phyloP scores from a whole-genome alignment of 2,113 vertebrate genomes.

The Nerophis lumbriciformis region DNA sequence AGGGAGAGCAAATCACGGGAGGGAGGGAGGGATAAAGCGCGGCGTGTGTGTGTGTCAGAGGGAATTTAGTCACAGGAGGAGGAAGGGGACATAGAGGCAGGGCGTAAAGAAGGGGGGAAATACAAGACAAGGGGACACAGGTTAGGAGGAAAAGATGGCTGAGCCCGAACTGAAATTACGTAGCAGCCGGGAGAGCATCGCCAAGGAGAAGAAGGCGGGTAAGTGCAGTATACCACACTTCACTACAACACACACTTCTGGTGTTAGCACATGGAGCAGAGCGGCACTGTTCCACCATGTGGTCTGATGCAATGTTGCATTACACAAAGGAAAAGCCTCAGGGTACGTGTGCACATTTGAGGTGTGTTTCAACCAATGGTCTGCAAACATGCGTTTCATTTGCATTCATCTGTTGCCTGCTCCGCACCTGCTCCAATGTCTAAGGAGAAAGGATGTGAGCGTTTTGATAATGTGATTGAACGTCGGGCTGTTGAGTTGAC shows the following conservation, averaged over 20 bases:
- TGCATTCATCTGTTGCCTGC: background rate
- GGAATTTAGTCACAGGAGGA: conserved; percentile 22
- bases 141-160: conserved; percentile 52
- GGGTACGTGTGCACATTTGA: background rate
- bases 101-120: conserved; percentile 27
- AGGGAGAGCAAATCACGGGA: conserved; percentile 26
- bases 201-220: conserved; percentile 67
- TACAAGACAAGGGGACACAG: conserved; percentile 26
- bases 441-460: background rate
- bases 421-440: background rate
- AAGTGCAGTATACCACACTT: conserved; percentile 34
- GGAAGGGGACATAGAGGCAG: conserved; percentile 35
- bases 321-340: conserved; percentile 15
- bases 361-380: background rate
- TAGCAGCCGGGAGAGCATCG: conserved; percentile 64
- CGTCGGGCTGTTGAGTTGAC: background rate
- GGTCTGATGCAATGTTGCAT: conserved; percentile 50
- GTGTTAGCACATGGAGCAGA: conserved; percentile 47
- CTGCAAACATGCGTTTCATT: background rate
- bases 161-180: conserved; percentile 68
- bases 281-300: conserved; percentile 37
- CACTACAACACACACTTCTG: conserved; percentile 5
- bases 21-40: conserved; percentile 10
- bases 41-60: conserved; percentile 12
- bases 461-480: background rate